These are phyloP conservation scores for Saccopteryx bilineata DNA, from an alignment of 2,113 vertebrate genomes.

Conservation along the genomic window DNA sequence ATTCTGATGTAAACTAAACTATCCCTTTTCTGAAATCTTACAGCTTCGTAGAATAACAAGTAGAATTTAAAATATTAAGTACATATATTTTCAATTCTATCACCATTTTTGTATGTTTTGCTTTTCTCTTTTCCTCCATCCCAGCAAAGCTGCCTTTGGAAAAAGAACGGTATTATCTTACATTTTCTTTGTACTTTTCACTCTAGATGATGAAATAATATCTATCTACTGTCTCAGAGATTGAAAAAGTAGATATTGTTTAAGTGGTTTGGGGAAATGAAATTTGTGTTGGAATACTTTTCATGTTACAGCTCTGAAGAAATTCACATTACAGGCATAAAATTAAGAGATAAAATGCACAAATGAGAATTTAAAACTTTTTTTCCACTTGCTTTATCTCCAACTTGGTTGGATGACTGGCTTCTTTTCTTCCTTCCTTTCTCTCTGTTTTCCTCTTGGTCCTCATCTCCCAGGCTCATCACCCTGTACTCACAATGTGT, in stretches of 20 bases:
- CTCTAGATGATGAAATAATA: background rate
- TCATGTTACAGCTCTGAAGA: background rate
- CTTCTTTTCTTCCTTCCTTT: fast-evolving
- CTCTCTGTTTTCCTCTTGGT: background rate
- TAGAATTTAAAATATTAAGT: background rate
- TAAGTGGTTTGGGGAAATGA: background rate
- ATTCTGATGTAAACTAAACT: background rate
- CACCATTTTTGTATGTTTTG: background rate
- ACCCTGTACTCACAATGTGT: background rate
- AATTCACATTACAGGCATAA: background rate
- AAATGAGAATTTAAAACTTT: background rate
- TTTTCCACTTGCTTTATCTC: background rate
- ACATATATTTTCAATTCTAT: background rate
- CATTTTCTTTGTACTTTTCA: background rate
- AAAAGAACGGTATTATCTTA: background rate
- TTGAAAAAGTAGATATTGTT: background rate
- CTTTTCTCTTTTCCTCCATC: background rate
- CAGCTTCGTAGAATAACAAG: background rate
- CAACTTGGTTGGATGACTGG: background rate
- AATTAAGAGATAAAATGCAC: background rate
- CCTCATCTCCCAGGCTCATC: background rate
- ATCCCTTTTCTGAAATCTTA: background rate
- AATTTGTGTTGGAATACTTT: background rate
- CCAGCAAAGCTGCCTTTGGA: background rate
- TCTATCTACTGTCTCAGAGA: background rate